phyloP scores from a whole-genome alignment of 2,113 vertebrate genomes.

The Cyprinus carpio region DNA sequence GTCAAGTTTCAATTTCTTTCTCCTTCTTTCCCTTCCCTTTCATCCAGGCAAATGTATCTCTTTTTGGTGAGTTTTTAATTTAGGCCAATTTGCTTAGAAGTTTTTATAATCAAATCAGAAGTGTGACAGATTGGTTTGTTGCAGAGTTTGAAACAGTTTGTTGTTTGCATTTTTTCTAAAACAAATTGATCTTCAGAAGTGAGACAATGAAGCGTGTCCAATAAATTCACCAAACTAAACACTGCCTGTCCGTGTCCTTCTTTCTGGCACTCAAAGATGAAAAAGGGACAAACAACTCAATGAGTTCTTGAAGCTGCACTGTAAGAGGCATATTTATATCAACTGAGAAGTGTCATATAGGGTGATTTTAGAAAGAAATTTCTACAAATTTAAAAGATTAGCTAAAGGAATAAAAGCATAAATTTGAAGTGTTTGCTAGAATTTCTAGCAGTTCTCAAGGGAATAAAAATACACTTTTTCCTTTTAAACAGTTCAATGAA shows the following conservation, averaged over 20 bases:
- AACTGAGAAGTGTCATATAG: neutral
- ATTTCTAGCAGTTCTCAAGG: neutral
- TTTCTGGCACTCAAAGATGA: constrained; percentile 22
- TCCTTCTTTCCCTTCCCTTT: neutral
- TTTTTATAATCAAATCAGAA: constrained; percentile 19
- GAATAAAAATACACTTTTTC: neutral
- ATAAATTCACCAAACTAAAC: constrained; percentile 31
- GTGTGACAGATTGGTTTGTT: constrained; percentile 9
- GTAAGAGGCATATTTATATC: neutral
- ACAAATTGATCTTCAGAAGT: constrained; percentile 35
- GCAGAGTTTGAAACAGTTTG: constrained; percentile 22
- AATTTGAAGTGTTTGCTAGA: neutral
- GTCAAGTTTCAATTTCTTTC: neutral
- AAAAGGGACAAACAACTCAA: neutral
- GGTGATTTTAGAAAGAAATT: neutral
- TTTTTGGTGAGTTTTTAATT: neutral
- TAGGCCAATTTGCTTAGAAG: constrained; percentile 6
- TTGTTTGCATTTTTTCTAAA: constrained; percentile 16
- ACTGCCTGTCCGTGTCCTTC: neutral
- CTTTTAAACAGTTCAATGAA: neutral
- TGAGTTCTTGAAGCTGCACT: neutral
- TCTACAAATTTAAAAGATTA: neutral
- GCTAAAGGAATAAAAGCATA: neutral
- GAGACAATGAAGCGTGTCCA: constrained; percentile 35
- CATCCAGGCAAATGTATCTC: neutral